These are phyloP conservation scores for Aegotheles bennettii DNA, from an alignment of 2,113 vertebrate species.

Conservation along the genomic window DNA sequence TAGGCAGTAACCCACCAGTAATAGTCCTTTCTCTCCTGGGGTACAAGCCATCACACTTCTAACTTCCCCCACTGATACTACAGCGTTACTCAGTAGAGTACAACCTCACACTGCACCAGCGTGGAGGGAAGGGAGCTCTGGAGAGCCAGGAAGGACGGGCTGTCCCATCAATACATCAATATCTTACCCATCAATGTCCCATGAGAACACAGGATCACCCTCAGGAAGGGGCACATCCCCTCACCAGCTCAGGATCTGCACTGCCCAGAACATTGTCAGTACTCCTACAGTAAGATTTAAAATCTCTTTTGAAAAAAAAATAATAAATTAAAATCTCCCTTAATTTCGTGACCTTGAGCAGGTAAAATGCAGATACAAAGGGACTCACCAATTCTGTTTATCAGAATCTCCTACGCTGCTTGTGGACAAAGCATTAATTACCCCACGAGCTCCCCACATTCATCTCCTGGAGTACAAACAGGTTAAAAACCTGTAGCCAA, in stretches of 20 bases:
- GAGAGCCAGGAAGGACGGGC: neutral
- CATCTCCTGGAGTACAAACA: neutral
- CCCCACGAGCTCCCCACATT: neutral
- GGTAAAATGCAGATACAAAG: neutral
- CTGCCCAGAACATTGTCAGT: neutral
- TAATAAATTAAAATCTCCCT: neutral
- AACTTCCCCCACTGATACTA: fast-evolving
- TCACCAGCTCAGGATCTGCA: too few species aligned
- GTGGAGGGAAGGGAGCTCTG: too few species aligned
- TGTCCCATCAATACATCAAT: fast-evolving
- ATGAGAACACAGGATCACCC: neutral
- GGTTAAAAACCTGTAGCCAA: neutral
- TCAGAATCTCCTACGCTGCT: neutral
- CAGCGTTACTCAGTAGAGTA: fast-evolving
- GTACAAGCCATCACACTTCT: neutral
- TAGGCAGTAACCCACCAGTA: fast-evolving
- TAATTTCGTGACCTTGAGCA: neutral
- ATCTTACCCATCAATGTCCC: too few species aligned
- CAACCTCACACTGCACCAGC: too few species aligned
- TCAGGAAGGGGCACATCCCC: neutral
- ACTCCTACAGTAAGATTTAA: neutral
- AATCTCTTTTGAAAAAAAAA: neutral
- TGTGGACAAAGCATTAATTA: neutral
- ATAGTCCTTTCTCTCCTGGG: neutral
- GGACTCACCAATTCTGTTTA: neutral